Conservation (phyloP, 2,113 vertebrate genomes). For the mouse (Mus musculus) region GRCm39 chr15:92336501-92337000, state of each 20-base stretch:
- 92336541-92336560: constrained; percentile 17
- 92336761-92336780: constrained; percentile 81
- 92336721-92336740: constrained; percentile 74
- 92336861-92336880: constrained; percentile 72
- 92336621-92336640: constrained; percentile 74
- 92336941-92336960: constrained; percentile 61
- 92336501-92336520: constrained; percentile 56
- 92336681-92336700: constrained; percentile 75
- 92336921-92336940: constrained; percentile 59
- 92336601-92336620: constrained; percentile 48
- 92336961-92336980: constrained; percentile 33
- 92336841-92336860: constrained; percentile 73
- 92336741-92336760: constrained; percentile 77
- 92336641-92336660: constrained; percentile 57
- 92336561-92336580: constrained; percentile 60
- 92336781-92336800: constrained; percentile 76
- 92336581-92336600: constrained; percentile 47
- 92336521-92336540: constrained; percentile 1
- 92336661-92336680: constrained; percentile 46
- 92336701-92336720: constrained; percentile 72
- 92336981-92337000: constrained; percentile 51
- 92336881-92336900: constrained; percentile 3
- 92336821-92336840: constrained; percentile 67
- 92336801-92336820: constrained; percentile 76
- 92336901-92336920: constrained; percentile 60